Conservation (phyloP, 2,797 vertebrate species). For the Peromyscus nudipes region DNA sequence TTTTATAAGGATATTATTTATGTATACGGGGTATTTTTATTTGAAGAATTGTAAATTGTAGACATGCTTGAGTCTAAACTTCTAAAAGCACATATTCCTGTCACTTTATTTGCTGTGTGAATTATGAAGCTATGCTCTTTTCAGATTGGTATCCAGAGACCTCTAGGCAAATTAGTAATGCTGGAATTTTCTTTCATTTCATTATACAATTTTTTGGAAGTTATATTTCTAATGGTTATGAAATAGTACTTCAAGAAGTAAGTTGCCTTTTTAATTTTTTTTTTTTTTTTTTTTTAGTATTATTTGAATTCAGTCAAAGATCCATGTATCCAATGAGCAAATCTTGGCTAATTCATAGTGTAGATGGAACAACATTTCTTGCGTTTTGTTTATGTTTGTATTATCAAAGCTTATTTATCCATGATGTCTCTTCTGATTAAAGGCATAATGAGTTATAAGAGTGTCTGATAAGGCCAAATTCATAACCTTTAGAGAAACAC, state of each 20-base stretch:
- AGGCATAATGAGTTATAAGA: neutral
- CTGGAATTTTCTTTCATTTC: conserved; percentile 48
- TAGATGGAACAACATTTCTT: neutral
- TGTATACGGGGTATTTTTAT: conserved; percentile 66
- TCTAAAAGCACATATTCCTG: conserved; percentile 62
- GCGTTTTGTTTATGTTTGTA: conserved; percentile 38
- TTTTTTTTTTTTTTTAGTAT: conserved; percentile 35
- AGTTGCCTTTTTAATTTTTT: no score
- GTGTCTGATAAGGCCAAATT: conserved; percentile 42
- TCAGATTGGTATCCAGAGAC: conserved; percentile 25
- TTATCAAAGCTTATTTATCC: conserved; percentile 20
- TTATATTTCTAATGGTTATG: conserved; percentile 51
- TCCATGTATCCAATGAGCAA: neutral
- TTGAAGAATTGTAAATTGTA: conserved; percentile 63
- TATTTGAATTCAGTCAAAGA: conserved; percentile 51
- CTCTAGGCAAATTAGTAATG: conserved; percentile 40
- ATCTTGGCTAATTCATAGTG: conserved; percentile 6
- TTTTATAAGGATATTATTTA: conserved; percentile 78
- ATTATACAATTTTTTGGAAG: conserved; percentile 48
- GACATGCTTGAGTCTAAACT: conserved; percentile 69
- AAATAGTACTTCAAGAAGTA: conserved; percentile 12
- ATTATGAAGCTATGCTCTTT: conserved; percentile 66
- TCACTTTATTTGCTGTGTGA: conserved; percentile 66
- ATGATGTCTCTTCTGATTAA: conserved; percentile 23
- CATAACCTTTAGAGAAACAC: conserved; percentile 8